These are phyloP conservation scores for Germaria angustata DNA, from an alignment of 2,888 invertebrate species.

Conservation along the genomic window DNA sequence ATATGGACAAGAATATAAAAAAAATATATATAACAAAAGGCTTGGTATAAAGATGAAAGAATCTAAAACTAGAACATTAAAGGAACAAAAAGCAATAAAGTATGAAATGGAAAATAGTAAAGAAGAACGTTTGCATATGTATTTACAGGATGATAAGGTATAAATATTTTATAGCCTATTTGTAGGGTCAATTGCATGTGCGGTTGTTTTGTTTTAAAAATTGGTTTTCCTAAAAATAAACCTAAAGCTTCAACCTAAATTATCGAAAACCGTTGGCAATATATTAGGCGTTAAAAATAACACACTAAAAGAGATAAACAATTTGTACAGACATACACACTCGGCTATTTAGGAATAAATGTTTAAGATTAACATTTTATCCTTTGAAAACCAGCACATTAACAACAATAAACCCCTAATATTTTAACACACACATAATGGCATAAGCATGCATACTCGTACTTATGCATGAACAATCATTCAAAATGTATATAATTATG, in stretches of 20 bases:
- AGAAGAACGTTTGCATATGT: not conserved
- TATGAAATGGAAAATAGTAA: not conserved
- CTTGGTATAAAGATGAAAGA: not conserved
- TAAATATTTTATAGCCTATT: slow-evolving; percentile 12
- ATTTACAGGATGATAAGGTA: not conserved
- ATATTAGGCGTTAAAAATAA: no score
- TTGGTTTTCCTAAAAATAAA: no score
- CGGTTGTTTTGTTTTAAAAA: no score
- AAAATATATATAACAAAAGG: not conserved
- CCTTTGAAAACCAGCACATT: slow-evolving; percentile 10
- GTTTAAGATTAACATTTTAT: not conserved
- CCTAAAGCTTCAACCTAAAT: not conserved
- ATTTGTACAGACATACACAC: slow-evolving; percentile 2
- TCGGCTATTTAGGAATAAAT: not conserved
- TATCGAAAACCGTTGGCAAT: no score
- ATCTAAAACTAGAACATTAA: slow-evolving; percentile 17
- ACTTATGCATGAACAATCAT: not conserved
- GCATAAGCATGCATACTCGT: not conserved
- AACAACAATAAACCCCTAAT: slow-evolving; percentile 14
- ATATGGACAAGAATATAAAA: not conserved
- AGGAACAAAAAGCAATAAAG: slow-evolving; percentile 3
- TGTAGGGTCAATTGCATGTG: not conserved
- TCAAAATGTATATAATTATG: not conserved
- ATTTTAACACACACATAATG: slow-evolving; percentile 11
- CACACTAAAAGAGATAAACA: slow-evolving; percentile 18